Percentiles rank a stretch among this genome's conserved stretches.
These are phyloP conservation scores for Dinocampus coccinellae DNA, from an alignment of 2,888 invertebrate genomes.

Conservation along the genomic window DNA sequence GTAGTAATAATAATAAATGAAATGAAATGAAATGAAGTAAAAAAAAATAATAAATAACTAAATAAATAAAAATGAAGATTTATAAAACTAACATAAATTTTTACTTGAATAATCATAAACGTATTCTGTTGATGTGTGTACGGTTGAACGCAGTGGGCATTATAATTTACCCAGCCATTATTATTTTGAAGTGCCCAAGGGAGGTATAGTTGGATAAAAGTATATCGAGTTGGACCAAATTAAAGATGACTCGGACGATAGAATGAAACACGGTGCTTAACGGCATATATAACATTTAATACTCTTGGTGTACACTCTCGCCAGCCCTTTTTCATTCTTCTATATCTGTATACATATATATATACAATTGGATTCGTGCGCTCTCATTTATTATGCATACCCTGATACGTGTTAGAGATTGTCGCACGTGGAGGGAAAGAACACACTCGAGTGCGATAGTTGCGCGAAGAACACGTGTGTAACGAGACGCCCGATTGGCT, in stretches of 20 bases:
- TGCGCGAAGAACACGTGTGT: constrained; percentile 54
- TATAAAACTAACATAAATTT: neutral
- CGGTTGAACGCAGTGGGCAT: constrained; percentile 1
- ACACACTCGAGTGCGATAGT: constrained; percentile 20
- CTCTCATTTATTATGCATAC: constrained; percentile 63
- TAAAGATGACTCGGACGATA: constrained; percentile 57
- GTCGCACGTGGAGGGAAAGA: constrained; percentile 53
- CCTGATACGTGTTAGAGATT: constrained; percentile 61
- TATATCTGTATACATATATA: neutral
- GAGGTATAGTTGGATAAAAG: neutral
- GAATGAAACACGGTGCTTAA: constrained; percentile 55
- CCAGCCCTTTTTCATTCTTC: constrained; percentile 26
- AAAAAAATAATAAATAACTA: neutral
- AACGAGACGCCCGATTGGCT: constrained; percentile 57
- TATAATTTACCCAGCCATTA: constrained; percentile 7
- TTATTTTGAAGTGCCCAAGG: constrained; percentile 5
- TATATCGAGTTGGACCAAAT: constrained; percentile 47
- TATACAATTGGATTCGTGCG: constrained; percentile 31
- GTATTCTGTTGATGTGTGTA: constrained; percentile 9
- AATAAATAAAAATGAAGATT: neutral
- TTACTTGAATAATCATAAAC: neutral
- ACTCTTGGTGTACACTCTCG: constrained; percentile 4
- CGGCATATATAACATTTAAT: constrained; percentile 39
- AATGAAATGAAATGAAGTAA: neutral
- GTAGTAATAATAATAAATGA: too few relatives aligned